These are phyloP conservation scores for Ruditapes philippinarum DNA, from an alignment of 1,140 invertebrate species.

Conservation along the genomic window DNA sequence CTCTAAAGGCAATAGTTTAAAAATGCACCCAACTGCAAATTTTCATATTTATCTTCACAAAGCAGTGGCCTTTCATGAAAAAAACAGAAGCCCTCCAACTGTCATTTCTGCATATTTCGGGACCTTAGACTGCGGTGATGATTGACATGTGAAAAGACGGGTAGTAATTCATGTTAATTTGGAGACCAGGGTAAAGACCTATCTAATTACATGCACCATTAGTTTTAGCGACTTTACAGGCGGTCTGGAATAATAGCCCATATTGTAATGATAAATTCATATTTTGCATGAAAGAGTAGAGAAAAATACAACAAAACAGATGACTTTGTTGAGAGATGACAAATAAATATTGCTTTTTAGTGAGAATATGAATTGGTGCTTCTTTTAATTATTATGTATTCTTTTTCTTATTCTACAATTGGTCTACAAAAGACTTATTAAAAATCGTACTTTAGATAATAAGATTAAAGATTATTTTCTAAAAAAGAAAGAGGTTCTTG, in stretches of 20 bases:
- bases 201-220: constrained; percentile 30
- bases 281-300: constrained; percentile 19
- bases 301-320: background rate
- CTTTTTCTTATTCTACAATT: too few relatives aligned
- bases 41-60: background rate
- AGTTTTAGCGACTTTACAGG: constrained; percentile 25
- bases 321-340: background rate
- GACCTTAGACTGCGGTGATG: constrained; percentile 11
- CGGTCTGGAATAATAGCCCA: constrained; percentile 7
- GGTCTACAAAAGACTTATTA: too few relatives aligned
- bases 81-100: constrained; percentile 24
- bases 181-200: constrained; percentile 11
- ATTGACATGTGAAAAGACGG: constrained; percentile 35
- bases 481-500: too few relatives aligned
- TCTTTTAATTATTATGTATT: too few relatives aligned
- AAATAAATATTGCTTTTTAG: background rate
- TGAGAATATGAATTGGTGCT: background rate
- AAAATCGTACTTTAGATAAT: too few relatives aligned
- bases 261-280: constrained; percentile 25
- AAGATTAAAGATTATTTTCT: too few relatives aligned
- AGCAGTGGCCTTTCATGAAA: constrained; percentile 9
- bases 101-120: constrained; percentile 30
- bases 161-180: constrained; percentile 36
- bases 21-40: constrained; percentile 29
- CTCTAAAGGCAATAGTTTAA: background rate